A percentile compares a stretch with the other conserved stretches of the same genome.
phyloP scores from a whole-genome alignment of 1,140 invertebrate genomes.

The Phthorimaea operculella region DNA sequence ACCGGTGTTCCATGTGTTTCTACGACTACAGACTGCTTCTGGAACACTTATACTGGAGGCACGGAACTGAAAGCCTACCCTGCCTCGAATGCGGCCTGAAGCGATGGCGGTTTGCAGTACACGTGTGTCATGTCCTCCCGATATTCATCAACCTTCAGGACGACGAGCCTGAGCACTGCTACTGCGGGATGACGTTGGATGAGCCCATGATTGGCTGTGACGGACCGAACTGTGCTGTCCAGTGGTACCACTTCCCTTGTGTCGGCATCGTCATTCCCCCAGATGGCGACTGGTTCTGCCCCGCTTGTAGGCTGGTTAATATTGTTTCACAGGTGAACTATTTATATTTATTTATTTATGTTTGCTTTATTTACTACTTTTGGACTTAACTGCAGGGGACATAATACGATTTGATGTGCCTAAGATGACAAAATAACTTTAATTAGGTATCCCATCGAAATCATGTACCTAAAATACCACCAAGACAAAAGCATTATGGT shows the following conservation, averaged over 20 bases:
- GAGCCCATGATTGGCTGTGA: slow-evolving; percentile 40
- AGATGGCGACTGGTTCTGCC: slow-evolving; percentile 34
- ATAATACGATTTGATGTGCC: too few relatives aligned
- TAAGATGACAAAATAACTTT: too few relatives aligned
- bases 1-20: slow-evolving; percentile 30
- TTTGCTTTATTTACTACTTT: too few relatives aligned
- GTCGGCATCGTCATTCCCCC: slow-evolving; percentile 30
- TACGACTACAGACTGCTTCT: slow-evolving; percentile 32
- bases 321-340: too few relatives aligned
- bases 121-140: slow-evolving; percentile 35
- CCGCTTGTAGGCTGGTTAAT: slow-evolving; percentile 15
- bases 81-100: slow-evolving; percentile 32
- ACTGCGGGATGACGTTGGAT: slow-evolving; percentile 28
- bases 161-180: slow-evolving; percentile 25
- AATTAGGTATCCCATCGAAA: too few relatives aligned
- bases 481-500: too few relatives aligned
- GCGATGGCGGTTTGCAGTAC: slow-evolving; percentile 29
- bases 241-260: slow-evolving; percentile 42
- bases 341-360: too few relatives aligned
- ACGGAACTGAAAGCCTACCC: slow-evolving; percentile 36
- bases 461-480: too few relatives aligned
- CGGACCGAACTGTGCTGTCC: slow-evolving; percentile 22
- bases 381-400: too few relatives aligned
- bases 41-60: slow-evolving; percentile 42
- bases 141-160: slow-evolving; percentile 9